A percentile compares a stretch with the other conserved stretches of the same genome.
Evolutionary conservation across 2,888 invertebrate genomes (phyloP).

Genomic region (Orgyia antiqua): DNA sequence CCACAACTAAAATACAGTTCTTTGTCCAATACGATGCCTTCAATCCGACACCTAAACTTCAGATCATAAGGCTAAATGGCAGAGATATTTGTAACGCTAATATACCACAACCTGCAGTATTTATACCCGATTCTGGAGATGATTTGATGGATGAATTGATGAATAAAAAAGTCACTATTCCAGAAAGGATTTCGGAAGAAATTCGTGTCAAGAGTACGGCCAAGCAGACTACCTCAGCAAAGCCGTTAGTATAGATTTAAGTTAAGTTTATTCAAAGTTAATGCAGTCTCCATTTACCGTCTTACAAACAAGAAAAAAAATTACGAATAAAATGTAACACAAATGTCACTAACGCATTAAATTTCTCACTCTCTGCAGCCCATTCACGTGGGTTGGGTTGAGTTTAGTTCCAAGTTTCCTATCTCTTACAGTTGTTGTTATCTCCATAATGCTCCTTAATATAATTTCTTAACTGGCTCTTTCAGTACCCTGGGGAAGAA

Average conservation of each 20-base stretch:
- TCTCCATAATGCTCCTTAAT: too few species aligned
- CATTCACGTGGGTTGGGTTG: too few species aligned
- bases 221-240: not conserved
- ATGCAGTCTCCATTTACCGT: not conserved
- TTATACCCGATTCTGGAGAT: not conserved
- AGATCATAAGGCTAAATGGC: slow-evolving; percentile 75
- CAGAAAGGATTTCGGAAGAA: not conserved
- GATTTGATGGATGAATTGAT: not conserved
- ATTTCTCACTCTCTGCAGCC: too few species aligned
- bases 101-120: slow-evolving; percentile 32
- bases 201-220: not conserved
- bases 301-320: not conserved
- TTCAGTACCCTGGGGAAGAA: too few species aligned
- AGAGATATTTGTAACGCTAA: slow-evolving; percentile 75
- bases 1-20: slow-evolving; percentile 74
- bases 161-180: too few species aligned
- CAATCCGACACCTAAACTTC: slow-evolving; percentile 65
- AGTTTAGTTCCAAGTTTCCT: too few species aligned
- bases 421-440: too few species aligned
- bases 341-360: too few species aligned
- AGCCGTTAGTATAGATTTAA: not conserved
- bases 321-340: too few species aligned
- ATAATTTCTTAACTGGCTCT: too few species aligned
- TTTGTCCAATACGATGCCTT: slow-evolving; percentile 78
- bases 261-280: not conserved